These are phyloP conservation scores for Isotomurus palustris DNA, from an alignment of 2,888 invertebrate genomes.

Conservation along the genomic window DNA sequence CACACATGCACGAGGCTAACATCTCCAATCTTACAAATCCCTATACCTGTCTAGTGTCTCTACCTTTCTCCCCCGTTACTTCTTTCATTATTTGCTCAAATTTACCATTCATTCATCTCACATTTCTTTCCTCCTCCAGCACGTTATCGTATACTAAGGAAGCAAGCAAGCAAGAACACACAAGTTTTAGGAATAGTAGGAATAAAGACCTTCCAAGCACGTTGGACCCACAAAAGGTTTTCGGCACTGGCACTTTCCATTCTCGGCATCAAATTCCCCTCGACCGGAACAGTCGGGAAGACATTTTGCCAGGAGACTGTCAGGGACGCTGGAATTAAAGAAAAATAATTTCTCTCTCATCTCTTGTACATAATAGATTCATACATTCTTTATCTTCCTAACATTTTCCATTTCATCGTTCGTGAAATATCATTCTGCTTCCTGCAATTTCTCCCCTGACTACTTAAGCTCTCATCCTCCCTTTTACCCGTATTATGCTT, in stretches of 20 bases:
- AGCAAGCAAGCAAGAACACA: too few relatives aligned
- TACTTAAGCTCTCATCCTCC: neutral
- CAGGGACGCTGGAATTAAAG: constrained; percentile 58
- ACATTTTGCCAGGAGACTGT: constrained; percentile 83
- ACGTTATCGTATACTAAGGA: neutral
- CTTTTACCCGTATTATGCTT: neutral
- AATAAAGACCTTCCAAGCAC: constrained; percentile 95
- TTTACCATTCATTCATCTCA: constrained; percentile 2
- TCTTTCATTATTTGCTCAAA: constrained; percentile 5
- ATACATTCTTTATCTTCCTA: neutral
- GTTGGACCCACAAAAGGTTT: constrained; percentile 89
- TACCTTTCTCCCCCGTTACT: neutral
- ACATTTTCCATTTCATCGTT: neutral
- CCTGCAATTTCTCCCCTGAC: neutral
- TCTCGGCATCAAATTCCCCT: constrained; percentile 85
- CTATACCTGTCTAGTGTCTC: neutral
- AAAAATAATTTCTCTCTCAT: constrained; percentile 1
- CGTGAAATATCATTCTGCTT: neutral
- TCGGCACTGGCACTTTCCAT: constrained; percentile 86
- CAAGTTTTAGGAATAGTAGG: constrained; percentile 50
- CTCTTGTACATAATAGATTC: neutral
- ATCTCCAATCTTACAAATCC: too few relatives aligned
- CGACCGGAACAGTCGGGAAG: constrained; percentile 91
- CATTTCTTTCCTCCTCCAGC: too few relatives aligned
- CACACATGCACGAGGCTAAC: too few relatives aligned